A percentile compares a stretch with the other conserved stretches of the same genome.
Evolutionary conservation across 2,797 vertebrate species (phyloP).

Genomic region (Eremophila alpestris): DNA sequence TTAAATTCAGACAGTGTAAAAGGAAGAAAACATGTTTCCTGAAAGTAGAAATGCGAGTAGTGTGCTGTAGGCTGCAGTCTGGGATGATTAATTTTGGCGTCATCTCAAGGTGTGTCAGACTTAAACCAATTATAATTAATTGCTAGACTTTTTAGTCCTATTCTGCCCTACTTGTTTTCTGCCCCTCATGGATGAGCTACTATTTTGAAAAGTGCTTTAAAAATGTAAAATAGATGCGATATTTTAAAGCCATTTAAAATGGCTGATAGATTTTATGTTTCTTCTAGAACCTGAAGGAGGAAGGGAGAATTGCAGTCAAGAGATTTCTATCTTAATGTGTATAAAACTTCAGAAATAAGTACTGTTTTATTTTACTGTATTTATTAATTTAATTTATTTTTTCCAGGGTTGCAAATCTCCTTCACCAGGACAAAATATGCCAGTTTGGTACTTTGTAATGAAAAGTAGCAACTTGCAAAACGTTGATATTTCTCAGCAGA

Average conservation of each 20-base stretch:
- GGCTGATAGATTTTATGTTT: background rate
- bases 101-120: background rate
- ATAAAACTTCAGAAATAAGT: background rate
- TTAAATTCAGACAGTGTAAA: background rate
- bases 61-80: background rate
- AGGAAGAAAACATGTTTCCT: background rate
- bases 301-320: background rate
- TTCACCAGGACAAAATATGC: conserved; percentile 71
- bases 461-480: conserved; percentile 91
- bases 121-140: background rate
- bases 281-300: background rate
- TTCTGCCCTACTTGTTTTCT: background rate
- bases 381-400: background rate
- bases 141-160: background rate
- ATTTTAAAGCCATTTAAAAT: background rate
- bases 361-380: background rate
- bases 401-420: conserved; percentile 74
- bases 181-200: background rate
- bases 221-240: background rate
- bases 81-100: background rate
- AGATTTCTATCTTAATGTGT: background rate
- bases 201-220: background rate
- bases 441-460: conserved; percentile 90
- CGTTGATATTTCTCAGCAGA: conserved; percentile 90
- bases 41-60: too few relatives aligned